phyloP scores from a whole-genome alignment of 2,113 vertebrate species.

The Cynocephalus volans region DNA sequence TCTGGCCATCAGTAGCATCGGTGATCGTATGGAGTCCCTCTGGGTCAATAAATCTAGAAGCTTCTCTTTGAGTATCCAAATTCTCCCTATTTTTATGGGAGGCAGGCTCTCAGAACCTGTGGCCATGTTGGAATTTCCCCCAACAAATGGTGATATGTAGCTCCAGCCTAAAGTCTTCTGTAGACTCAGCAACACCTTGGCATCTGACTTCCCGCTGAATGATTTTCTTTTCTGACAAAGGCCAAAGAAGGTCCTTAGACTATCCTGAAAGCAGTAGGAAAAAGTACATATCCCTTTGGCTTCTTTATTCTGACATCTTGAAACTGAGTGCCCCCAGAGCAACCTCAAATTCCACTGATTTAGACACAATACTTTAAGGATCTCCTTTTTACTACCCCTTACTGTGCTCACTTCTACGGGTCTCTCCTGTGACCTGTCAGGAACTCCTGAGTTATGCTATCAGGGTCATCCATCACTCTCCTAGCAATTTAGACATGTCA shows the following conservation, averaged over 20 bases:
- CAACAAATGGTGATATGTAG: neutral
- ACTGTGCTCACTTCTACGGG: neutral
- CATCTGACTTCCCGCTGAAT: neutral
- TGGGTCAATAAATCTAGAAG: conserved; percentile 13
- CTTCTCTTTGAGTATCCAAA: neutral
- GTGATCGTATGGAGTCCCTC: neutral
- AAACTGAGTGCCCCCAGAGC: neutral
- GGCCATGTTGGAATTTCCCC: neutral
- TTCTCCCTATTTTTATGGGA: neutral
- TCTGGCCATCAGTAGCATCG: neutral
- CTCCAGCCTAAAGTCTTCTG: neutral
- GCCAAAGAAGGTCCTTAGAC: neutral
- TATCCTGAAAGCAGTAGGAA: conserved; percentile 1
- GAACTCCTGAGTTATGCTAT: neutral
- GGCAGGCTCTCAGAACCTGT: conserved; percentile 7
- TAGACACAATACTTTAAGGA: neutral
- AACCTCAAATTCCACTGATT: neutral
- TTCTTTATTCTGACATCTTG: neutral
- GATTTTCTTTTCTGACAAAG: conserved; percentile 1
- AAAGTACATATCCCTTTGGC: neutral
- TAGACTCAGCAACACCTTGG: neutral
- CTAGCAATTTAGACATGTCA: neutral
- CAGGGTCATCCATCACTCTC: neutral
- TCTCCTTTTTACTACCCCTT: neutral
- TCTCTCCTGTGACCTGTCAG: neutral